Conservation (phyloP, 2,797 vertebrate genomes). For the Acipenser oxyrinchus region DNA sequence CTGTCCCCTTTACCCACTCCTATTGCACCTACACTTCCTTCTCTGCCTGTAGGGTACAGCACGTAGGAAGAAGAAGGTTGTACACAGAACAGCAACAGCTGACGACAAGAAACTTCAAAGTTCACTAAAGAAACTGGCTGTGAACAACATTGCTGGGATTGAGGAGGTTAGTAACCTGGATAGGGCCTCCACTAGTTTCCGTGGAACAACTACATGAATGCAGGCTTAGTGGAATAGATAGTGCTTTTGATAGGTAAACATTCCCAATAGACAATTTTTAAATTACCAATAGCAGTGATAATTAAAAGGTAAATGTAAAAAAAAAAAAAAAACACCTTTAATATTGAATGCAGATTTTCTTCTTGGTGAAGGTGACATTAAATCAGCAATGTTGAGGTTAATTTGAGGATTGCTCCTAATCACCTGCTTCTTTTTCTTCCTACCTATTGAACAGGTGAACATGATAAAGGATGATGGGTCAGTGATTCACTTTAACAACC, state of each 20-base stretch:
- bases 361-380: not conserved
- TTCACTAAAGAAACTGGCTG: constrained; percentile 93
- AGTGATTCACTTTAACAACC: constrained; percentile 98
- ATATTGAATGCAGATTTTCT: too few species aligned
- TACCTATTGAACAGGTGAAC: constrained; percentile 67
- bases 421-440: not conserved
- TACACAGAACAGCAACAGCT: constrained; percentile 93
- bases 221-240: too few species aligned
- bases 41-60: constrained; percentile 74
- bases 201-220: too few species aligned
- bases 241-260: too few species aligned
- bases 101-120: constrained; percentile 98
- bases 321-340: too few species aligned
- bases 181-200: not conserved
- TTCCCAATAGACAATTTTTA: too few species aligned
- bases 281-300: too few species aligned
- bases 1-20: not conserved
- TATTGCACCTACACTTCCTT: constrained; percentile 10
- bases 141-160: constrained; percentile 96
- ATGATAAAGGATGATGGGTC: constrained; percentile 98
- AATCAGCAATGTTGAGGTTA: not conserved
- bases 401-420: not conserved
- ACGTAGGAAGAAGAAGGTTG: constrained; percentile 98
- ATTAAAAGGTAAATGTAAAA: too few species aligned
- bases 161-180: constrained; percentile 74